Base-by-base conservation (phyloP, 2,797 vertebrate species). In the Propithecus deckenii region DNA sequence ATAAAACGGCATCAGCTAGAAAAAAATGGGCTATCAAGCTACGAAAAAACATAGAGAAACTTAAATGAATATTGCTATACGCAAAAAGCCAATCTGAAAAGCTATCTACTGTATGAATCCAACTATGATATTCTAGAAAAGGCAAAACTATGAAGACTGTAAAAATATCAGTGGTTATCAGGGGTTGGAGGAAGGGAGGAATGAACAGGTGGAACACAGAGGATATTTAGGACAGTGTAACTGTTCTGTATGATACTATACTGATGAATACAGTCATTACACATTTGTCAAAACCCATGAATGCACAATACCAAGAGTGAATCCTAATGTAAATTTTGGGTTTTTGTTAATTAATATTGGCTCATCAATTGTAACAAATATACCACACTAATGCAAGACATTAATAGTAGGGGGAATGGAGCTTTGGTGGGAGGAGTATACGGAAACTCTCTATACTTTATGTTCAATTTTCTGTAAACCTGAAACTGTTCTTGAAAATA, bases 331-430 rank as follows among this genome's bases (percentile, higher is more conserved):
- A 43, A 71, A 89, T 22, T 20, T 50, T 18, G 30, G 11, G 57
- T n/a, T 93, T 93, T 75, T 43, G 20, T 86, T 87, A 71, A 28
- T 78, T 76, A 65, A 28, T 38, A 93, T 30, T 80, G 50, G 48
- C 7, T 71, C 43, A 80, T 61, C 65, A 52, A 2, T 86, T 63
- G 4, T 80, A 74, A 80, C 22, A 30, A 71, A 89, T 35, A 14
- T 14, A 30, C 20, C 38, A 63, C 23, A n/a, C 3, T 38, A 84
- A 32, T 18, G 55, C 23, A 43, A 86, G 23, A 67, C 76, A 46
- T n/a, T 61, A 48, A 12, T 50, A 86, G 48, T 30, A 84, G 23
- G 65, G 59, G 41, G 63, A 85, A 52, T 28, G 4, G 13, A 30
- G 14, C 0, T 17, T 43, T 41, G 23, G 9, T 35, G 4, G 11